Evolutionary conservation across 2,888 invertebrate genomes (phyloP).

Genomic region (Microchrysa polita): DNA sequence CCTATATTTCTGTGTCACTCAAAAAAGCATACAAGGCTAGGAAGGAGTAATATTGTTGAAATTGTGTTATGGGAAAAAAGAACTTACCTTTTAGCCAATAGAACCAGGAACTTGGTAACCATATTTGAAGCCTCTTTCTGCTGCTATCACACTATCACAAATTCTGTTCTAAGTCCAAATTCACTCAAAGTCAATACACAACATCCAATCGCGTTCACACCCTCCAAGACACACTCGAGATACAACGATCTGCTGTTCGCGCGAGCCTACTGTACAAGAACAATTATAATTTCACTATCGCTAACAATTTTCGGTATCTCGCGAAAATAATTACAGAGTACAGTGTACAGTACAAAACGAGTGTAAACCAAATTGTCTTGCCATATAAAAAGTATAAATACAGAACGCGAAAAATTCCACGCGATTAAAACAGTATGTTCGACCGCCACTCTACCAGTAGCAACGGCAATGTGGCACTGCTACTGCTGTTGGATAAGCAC

Average conservation of each 20-base stretch:
- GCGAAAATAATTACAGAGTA: background rate
- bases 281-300: background rate
- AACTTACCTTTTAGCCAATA: conserved; percentile 38
- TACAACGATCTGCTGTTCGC: background rate
- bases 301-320: background rate
- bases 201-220: too few relatives aligned
- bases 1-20: too few relatives aligned
- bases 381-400: background rate
- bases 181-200: too few relatives aligned
- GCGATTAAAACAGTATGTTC: conserved; percentile 20
- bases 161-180: too few relatives aligned
- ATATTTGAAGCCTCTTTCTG: conserved; percentile 5
- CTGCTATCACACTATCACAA: too few relatives aligned
- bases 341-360: background rate
- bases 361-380: conserved; percentile 20
- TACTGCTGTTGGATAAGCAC: conserved; percentile 24
- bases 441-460: conserved; percentile 13
- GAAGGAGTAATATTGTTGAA: too few relatives aligned
- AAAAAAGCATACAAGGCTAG: too few relatives aligned
- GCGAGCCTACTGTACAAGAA: background rate
- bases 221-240: too few relatives aligned
- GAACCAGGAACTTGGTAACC: conserved; percentile 31
- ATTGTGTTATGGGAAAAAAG: too few relatives aligned
- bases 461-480: background rate
- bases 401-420: conserved; percentile 25